Percentiles rank a stretch among this genome's conserved stretches.
These are phyloP conservation scores for Eupeodes luniger DNA, from an alignment of 2,888 invertebrate species.

Conservation along the genomic window DNA sequence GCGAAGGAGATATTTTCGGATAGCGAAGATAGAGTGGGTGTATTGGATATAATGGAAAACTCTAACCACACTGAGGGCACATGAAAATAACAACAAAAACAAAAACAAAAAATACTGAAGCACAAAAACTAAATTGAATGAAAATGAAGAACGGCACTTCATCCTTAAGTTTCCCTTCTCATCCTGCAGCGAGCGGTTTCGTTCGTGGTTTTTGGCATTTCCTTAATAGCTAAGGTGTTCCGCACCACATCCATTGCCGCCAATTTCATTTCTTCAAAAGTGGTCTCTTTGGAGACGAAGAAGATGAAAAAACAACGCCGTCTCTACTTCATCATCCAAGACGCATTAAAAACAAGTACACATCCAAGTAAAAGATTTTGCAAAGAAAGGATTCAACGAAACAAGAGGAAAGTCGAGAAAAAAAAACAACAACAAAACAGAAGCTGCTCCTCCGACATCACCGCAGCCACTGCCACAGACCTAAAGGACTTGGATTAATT, in stretches of 20 bases:
- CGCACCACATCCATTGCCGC: constrained; percentile 58
- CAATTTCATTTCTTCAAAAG: constrained; percentile 50
- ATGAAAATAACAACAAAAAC: constrained; percentile 55
- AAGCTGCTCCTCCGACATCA: constrained; percentile 38
- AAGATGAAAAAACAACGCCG: constrained; percentile 40
- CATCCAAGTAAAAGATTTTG: constrained; percentile 60
- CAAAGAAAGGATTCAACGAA: constrained; percentile 68
- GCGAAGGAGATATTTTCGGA: not conserved
- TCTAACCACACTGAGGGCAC: constrained; percentile 63
- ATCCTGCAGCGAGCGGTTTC: constrained; percentile 52
- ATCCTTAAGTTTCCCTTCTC: constrained; percentile 47
- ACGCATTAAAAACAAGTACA: constrained; percentile 66
- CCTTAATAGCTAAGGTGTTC: constrained; percentile 74
- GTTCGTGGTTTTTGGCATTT: constrained; percentile 75
- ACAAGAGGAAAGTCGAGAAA: constrained; percentile 46
- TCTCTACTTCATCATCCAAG: constrained; percentile 65
- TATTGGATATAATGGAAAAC: constrained; percentile 75
- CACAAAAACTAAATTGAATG: constrained; percentile 75
- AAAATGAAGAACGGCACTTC: constrained; percentile 76
- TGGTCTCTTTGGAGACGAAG: constrained; percentile 60
- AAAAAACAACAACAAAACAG: constrained; percentile 23
- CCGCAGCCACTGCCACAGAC: constrained; percentile 26
- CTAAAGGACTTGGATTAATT: constrained; percentile 75
- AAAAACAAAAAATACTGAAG: constrained; percentile 14
- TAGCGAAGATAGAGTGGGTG: constrained; percentile 32